Evolutionary conservation across 2,888 invertebrate species (phyloP), one percentile per base, ranked within the genome.

Genomic region (Pherbina coryleti): DNA sequence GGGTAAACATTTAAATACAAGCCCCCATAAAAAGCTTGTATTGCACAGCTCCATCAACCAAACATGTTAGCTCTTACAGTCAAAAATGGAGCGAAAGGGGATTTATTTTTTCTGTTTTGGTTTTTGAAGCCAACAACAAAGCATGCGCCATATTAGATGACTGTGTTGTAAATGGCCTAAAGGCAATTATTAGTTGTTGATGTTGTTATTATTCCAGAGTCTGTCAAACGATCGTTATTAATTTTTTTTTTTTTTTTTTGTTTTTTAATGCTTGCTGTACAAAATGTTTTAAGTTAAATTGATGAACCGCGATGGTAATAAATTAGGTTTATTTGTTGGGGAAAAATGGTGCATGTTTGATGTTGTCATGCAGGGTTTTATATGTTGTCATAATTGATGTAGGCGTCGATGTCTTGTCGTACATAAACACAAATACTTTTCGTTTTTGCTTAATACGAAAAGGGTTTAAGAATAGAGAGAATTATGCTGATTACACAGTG

Each of bases 1-100:
- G 64, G 64, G 64, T 64, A 34, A n/a, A 64, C 64, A 64, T 34
- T 64, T 64, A 64, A 64, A 34, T 64, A 64, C 34, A 31, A 64
- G 64, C n/a, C 64, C 44, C 31, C 64, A 28, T 64, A 64, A 64
- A n/a, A 64, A 64, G 64, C 28, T 31, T 28, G 55, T 64, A 25
- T 64, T 11, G 34, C 64, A 31, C 64, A 31, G 17, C 31, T 31
- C 31, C 34, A 64, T 19, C 55, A 60, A 64, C 3, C 11, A 31
- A 28, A 17, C 17, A 25, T 14, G 22, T 17, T 62, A 9, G 11
- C 22, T 28, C 17, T 8, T 60, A 28, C 11, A 19, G 62, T 22
- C 62, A n/a, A 64, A 64, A 31, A 17, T 64, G n/a, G 31, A 44
- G 28, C 31, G 64, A 31, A 31, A 22, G 22, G 31, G 64, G 31